phyloP scores from a whole-genome alignment of 2,113 vertebrate genomes.

The Myotis davidii region DNA sequence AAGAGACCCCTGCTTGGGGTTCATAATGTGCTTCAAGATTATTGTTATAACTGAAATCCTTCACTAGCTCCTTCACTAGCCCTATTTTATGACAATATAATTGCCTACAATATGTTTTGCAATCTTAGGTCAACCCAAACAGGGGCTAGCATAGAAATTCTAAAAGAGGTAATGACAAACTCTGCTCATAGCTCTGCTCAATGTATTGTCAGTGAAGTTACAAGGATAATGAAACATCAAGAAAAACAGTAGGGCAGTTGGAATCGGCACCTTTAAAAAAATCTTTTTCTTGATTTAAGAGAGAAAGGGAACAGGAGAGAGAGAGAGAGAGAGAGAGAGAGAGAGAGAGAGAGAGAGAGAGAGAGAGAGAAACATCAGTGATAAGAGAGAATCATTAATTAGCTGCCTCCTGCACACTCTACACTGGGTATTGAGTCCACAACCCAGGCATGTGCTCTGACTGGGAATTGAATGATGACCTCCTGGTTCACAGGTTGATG shows the following conservation, averaged over 20 bases:
- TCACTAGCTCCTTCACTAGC: neutral
- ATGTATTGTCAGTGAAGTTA: neutral
- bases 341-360: too few relatives aligned
- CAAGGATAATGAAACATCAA: neutral
- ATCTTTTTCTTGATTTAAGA: too few relatives aligned
- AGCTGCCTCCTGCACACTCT: too few relatives aligned
- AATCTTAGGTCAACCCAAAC: neutral
- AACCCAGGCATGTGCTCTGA: too few relatives aligned
- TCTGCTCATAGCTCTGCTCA: neutral
- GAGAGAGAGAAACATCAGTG: too few relatives aligned
- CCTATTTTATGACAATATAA: neutral
- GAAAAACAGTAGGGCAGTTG: neutral
- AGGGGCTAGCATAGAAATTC: neutral
- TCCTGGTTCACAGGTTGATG: too few relatives aligned
- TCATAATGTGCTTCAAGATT: neutral
- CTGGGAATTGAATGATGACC: too few relatives aligned
- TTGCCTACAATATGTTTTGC: neutral
- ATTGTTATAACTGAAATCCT: conserved; percentile 18
- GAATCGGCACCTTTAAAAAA: neutral
- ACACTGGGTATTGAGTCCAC: too few relatives aligned
- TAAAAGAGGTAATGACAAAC: neutral
- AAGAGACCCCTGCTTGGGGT: neutral
- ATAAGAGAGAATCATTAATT: too few relatives aligned
- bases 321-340: too few relatives aligned
- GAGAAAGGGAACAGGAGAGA: too few relatives aligned